Base-by-base conservation (phyloP, 2,113 vertebrate species). In the Hyla sarda region DNA sequence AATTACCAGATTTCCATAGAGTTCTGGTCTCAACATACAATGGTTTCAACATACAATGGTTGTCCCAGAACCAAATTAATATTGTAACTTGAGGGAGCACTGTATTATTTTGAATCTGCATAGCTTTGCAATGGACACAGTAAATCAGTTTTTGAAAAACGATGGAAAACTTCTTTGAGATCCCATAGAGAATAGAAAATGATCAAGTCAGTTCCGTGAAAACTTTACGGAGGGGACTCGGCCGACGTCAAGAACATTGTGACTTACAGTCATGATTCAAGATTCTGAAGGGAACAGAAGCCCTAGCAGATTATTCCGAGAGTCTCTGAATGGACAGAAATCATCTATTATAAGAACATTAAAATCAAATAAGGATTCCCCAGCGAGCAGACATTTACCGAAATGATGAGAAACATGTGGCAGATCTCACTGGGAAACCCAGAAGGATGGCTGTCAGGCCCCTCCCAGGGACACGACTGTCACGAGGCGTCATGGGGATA, bases 311-410 rank as follows among this genome's bases (percentile, higher is more conserved):
- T 80, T 1, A 25, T 62, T 80, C 78, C 58, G 8, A 1, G 12
- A 28, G 58, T 45, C 13, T 45, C n/a, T 81, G 37, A 81, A 47
- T 45, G 34, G 41, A 58, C 56, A 25, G 11, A 80, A 45, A 80
- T 62, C 5, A 81, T 62, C 78, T 81, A 62, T 62, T 81, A 62
- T 47, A 81, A 47, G 54, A 62, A 62, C 78, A 65, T 65, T 45
- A 81, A 47, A 62, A 34, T 41, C 77, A 45, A 81, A 60, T 10
- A 19, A 62, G 37, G 56, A 81, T 47, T 45, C 78, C 78, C 78
- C 56, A 47, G 78, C 32, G 14, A 7, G 56, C 78, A 47, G 56
- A 21, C 47, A 32, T 77, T 16, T 32, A 50, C n/a, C 17, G 16
- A 77, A 37, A 25, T 1, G 78, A 81, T 65, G 13, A 25, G 23